Conservation (phyloP, 2,888 invertebrate genomes). For the Oxytorus armatus region DNA sequence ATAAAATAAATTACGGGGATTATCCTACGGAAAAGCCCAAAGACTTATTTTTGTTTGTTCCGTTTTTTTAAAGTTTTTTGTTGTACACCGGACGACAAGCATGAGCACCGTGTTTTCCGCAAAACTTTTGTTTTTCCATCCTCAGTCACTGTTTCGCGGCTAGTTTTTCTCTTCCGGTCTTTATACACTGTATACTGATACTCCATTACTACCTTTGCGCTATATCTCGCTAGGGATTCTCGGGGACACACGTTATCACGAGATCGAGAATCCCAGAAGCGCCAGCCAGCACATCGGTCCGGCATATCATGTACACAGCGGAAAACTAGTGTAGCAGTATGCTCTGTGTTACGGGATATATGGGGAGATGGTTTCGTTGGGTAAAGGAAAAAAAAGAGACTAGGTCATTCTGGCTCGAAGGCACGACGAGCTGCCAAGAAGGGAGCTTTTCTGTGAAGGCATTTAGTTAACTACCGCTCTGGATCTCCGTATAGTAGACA, state of each 20-base stretch:
- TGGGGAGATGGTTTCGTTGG: constrained; percentile 28
- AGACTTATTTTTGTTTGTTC: background rate
- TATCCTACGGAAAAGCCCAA: too few relatives aligned
- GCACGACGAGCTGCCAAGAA: constrained; percentile 65
- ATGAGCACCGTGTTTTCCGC: background rate
- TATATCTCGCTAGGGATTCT: constrained; percentile 50
- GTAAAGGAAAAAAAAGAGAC: constrained; percentile 34
- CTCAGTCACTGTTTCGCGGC: background rate
- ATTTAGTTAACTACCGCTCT: constrained; percentile 64
- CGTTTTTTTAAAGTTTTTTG: background rate
- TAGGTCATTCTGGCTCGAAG: constrained; percentile 66
- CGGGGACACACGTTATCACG: constrained; percentile 63
- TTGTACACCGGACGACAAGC: too few relatives aligned
- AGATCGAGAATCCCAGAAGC: constrained; percentile 59
- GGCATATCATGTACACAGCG: constrained; percentile 8
- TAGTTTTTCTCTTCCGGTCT: constrained; percentile 38
- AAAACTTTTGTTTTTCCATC: constrained; percentile 22
- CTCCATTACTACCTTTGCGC: constrained; percentile 33
- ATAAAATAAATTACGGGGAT: too few relatives aligned
- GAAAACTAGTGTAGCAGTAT: constrained; percentile 13
- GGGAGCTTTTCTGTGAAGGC: constrained; percentile 56
- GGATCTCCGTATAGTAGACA: constrained; percentile 43
- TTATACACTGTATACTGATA: constrained; percentile 13
- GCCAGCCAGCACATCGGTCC: constrained; percentile 37
- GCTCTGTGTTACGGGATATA: background rate